phyloP scores from a whole-genome alignment of 2,113 vertebrate species.

The Colistium nudipinnis region DNA sequence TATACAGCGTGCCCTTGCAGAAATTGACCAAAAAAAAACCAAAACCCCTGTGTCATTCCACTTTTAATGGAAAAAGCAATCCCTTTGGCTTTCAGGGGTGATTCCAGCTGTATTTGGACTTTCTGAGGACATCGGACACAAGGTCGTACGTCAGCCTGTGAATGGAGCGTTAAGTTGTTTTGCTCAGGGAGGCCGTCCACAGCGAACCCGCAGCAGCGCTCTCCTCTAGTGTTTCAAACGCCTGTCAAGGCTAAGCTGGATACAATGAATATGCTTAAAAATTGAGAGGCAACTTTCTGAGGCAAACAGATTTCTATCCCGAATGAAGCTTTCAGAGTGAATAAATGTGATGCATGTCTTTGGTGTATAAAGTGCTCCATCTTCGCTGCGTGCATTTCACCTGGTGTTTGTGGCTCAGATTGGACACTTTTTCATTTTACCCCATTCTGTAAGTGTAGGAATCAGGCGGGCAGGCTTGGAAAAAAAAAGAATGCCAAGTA shows the following conservation, averaged over 20 bases:
- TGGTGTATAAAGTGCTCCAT: background rate
- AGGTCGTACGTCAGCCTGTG: constrained; percentile 51
- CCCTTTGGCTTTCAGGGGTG: constrained; percentile 56
- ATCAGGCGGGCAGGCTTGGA: no score
- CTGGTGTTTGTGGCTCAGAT: rapidly evolving
- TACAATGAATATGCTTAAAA: constrained; percentile 22
- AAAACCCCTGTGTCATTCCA: constrained; percentile 45
- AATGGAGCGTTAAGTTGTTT: constrained; percentile 69
- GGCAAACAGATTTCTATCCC: constrained; percentile 35
- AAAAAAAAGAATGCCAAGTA: no score
- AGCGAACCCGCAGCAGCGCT: constrained; percentile 36
- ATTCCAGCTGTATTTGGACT: constrained; percentile 61
- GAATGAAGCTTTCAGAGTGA: constrained; percentile 19
- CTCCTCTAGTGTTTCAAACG: constrained; percentile 44
- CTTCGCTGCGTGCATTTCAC: background rate
- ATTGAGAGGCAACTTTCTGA: constrained; percentile 13
- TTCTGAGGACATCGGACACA: constrained; percentile 54
- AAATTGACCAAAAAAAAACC: constrained; percentile 28
- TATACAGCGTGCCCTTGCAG: constrained; percentile 43
- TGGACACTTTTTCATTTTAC: background rate
- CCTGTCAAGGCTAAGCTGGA: constrained; percentile 59
- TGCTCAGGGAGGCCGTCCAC: constrained; percentile 45
- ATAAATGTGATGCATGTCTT: background rate
- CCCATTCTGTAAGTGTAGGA: background rate
- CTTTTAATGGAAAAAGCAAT: constrained; percentile 64